Percentiles rank a stretch among this genome's conserved stretches.
phyloP scores from a whole-genome alignment of 2,888 invertebrate genomes.

The Scaptomyza reducta region DNA sequence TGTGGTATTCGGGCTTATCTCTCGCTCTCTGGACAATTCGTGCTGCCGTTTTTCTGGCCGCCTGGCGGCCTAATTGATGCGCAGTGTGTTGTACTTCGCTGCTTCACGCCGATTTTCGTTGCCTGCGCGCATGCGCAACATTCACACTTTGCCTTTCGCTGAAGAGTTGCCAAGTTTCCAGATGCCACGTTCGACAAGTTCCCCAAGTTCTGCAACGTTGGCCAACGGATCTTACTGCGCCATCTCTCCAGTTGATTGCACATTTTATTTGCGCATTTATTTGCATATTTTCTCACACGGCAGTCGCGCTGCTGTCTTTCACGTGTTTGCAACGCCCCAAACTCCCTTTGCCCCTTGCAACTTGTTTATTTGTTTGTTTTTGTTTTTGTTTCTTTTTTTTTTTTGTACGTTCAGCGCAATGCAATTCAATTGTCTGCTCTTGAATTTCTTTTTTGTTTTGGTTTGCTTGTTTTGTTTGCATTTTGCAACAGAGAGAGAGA shows the following conservation, averaged over 20 bases:
- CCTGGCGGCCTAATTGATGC: conserved; percentile 81
- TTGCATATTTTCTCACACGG: conserved; percentile 81
- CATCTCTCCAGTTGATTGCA: conserved; percentile 75
- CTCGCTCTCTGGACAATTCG: conserved; percentile 64
- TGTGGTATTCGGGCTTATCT: conserved; percentile 63
- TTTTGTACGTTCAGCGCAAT: conserved; percentile 44
- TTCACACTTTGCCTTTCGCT: conserved; percentile 67
- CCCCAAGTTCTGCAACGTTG: conserved; percentile 20
- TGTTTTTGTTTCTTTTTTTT: conserved; percentile 24
- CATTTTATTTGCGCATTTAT: conserved; percentile 81
- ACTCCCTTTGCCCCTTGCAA: conserved; percentile 19
- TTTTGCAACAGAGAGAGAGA: conserved; percentile 11
- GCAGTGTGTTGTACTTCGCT: conserved; percentile 47
- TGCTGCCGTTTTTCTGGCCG: conserved; percentile 65
- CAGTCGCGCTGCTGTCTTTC: conserved; percentile 31
- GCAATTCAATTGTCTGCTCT: conserved; percentile 73
- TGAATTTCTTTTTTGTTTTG: conserved; percentile 47
- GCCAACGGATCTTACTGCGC: conserved; percentile 53
- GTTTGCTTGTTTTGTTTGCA: conserved; percentile 21
- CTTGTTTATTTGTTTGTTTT: conserved; percentile 45
- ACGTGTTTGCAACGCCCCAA: conserved; percentile 3
- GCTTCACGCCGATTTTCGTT: conserved; percentile 35
- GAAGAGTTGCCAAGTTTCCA: conserved; percentile 15
- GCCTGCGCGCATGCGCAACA: conserved; percentile 76
- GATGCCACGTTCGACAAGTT: conserved; percentile 23